Evolutionary conservation across 2,797 vertebrate genomes (phyloP), one percentile per base, ranked within the genome.

Genomic region (Vespertilio murinus): DNA sequence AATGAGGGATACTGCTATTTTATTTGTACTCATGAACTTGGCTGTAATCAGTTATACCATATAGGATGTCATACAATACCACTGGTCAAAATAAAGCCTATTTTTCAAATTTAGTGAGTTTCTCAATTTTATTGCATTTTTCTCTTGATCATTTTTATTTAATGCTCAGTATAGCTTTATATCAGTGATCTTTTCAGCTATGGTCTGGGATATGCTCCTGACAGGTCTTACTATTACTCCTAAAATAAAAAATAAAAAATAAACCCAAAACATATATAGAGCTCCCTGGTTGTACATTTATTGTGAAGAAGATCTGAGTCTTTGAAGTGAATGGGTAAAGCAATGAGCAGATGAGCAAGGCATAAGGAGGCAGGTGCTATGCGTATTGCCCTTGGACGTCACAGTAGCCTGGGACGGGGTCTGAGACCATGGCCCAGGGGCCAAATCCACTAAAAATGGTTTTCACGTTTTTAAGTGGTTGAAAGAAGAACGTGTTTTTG

Each of bases 1-100:
- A 25, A 90, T 49, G 97, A 95, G 96, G 90, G 78, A 96, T 91
- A 96, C 95, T 93, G 96, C 97, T 95, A 6, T 95, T 97, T 97
- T 90, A 93, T 97, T 96, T 97, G 96, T 98, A 94, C 96, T 97
- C 96, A 88, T 97, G 97, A 97, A 96, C 95, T 97, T 97, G 97
- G 97, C 97, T 98, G 97, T 98, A 97, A 97, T 97, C 97, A 97
- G 96, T 97, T 93, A 92, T 98, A 97, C 97, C 97, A 88, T 97
- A 97, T 95, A 97, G 97, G 96, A 98, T 97, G 96, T 98, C 96
- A 96, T 93, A 91, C 95, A 81, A 98, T 98, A 98, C 98, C 98
- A 98, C 98, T 98, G 98, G 98, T 98, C 96, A 94, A 97, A 98
- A 98, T 98, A 98, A 98, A 98, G 97, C 97, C 97, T 98, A 98